These are phyloP conservation scores for Istiophorus platypterus DNA, from an alignment of 2,113 vertebrate species.

Conservation along the genomic window DNA sequence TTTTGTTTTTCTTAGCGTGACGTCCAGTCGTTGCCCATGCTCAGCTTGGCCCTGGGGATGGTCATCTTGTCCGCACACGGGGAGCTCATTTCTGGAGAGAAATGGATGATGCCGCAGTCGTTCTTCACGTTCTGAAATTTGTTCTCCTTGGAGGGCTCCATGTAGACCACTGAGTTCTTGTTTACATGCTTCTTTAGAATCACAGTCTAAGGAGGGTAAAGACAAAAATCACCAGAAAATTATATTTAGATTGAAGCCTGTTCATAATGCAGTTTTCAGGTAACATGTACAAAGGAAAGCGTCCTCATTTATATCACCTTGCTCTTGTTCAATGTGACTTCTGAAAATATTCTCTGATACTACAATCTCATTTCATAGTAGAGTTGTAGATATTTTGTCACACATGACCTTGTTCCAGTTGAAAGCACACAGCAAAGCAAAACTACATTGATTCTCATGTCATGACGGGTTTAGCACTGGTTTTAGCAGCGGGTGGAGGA, in stretches of 20 bases:
- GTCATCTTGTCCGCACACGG: constrained; percentile 80
- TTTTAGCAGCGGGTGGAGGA: constrained; percentile 35
- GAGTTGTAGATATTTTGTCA: constrained; percentile 32
- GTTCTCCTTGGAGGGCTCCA: constrained; percentile 87
- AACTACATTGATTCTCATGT: constrained; percentile 43
- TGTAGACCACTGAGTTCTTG: constrained; percentile 85
- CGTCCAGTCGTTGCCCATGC: constrained; percentile 76
- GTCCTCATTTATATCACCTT: neutral
- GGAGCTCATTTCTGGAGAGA: constrained; percentile 78
- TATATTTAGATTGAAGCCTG: neutral
- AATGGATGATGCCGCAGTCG: constrained; percentile 82
- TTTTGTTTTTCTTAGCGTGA: constrained; percentile 66
- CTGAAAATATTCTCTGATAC: constrained; percentile 35
- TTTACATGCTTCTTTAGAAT: constrained; percentile 87
- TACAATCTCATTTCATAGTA: constrained; percentile 26
- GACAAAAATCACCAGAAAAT: constrained; percentile 6
- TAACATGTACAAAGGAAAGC: neutral
- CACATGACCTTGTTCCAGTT: constrained; percentile 31
- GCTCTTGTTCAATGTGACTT: neutral
- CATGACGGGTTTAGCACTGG: constrained; percentile 38
- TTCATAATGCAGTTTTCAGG: neutral
- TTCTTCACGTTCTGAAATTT: constrained; percentile 84
- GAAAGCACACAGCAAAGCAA: constrained; percentile 14
- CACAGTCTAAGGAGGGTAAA: constrained; percentile 76
- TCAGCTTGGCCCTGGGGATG: constrained; percentile 86